Evolutionary conservation across 2,113 vertebrate genomes (phyloP).

Genomic region (Hystrix brachyura): DNA sequence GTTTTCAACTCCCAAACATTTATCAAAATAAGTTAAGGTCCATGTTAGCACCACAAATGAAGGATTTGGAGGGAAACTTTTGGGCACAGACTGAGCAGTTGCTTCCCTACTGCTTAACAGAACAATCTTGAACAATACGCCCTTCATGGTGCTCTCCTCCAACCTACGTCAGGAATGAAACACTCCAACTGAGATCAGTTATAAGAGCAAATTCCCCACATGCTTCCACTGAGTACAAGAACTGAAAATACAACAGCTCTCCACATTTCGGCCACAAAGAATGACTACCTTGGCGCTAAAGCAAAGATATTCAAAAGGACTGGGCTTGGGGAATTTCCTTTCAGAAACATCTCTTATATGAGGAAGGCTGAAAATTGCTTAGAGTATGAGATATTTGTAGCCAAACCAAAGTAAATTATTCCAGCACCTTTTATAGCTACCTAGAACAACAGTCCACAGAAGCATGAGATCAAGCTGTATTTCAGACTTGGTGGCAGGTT

Average conservation of each 20-base stretch:
- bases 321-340: conserved; percentile 42
- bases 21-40: conserved; percentile 75
- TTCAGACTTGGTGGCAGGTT: not conserved
- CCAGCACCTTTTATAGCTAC: not conserved
- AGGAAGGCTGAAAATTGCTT: conserved; percentile 25
- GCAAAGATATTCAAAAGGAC: conserved; percentile 16
- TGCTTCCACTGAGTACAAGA: conserved; percentile 78
- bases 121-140: conserved; percentile 79
- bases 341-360: conserved; percentile 54
- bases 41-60: conserved; percentile 52
- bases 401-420: conserved; percentile 57
- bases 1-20: conserved; percentile 78
- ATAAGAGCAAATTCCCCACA: conserved; percentile 82
- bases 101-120: conserved; percentile 72
- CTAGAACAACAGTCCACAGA: conserved; percentile 41
- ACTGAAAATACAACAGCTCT: conserved; percentile 75
- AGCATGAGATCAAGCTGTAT: not conserved
- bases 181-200: conserved; percentile 83
- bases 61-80: conserved; percentile 69
- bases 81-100: conserved; percentile 81
- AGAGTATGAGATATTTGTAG: conserved; percentile 1
- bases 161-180: conserved; percentile 85
- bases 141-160: conserved; percentile 82
- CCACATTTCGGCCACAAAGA: conserved; percentile 74
- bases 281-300: not conserved